These are phyloP conservation scores for Nyleta sp. DNA, from an alignment of 2,888 invertebrate genomes.

Conservation along the genomic window DNA sequence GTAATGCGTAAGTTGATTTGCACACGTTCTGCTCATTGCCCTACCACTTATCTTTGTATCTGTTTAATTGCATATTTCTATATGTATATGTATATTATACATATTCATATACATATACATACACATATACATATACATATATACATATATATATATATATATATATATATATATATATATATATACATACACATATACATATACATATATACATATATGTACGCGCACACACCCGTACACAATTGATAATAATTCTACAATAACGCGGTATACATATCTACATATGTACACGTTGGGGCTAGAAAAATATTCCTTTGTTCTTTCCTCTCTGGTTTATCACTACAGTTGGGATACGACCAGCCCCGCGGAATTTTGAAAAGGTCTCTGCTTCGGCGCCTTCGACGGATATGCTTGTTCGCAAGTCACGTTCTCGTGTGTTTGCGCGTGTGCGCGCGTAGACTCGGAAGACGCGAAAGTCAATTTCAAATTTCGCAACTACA, in stretches of 20 bases:
- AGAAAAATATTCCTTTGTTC: conserved; percentile 32
- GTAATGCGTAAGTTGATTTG: conserved; percentile 18
- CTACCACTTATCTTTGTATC: not conserved
- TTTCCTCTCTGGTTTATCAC: not conserved
- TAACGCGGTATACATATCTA: conserved; percentile 57
- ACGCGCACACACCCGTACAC: conserved; percentile 62
- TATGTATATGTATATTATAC: conserved; percentile 37
- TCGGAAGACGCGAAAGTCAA: conserved; percentile 53
- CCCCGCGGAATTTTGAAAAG: conserved; percentile 24
- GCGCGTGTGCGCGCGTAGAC: conserved; percentile 38
- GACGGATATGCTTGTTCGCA: conserved; percentile 36
- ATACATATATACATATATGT: conserved; percentile 47
- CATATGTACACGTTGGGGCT: conserved; percentile 57
- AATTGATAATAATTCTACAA: conserved; percentile 50
- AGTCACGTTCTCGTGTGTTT: conserved; percentile 27
- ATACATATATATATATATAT: conserved; percentile 60
- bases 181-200: conserved; percentile 55
- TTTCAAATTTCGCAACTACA: conserved; percentile 26
- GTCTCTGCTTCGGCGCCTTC: not conserved
- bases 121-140: conserved; percentile 61
- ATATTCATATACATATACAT: conserved; percentile 49
- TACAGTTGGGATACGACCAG: conserved; percentile 17
- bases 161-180: conserved; percentile 25
- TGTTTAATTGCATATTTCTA: conserved; percentile 6
- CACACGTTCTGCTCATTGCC: not conserved